These are phyloP conservation scores for Leptogaster cylindrica DNA, from an alignment of 2,888 invertebrate species.

Conservation along the genomic window DNA sequence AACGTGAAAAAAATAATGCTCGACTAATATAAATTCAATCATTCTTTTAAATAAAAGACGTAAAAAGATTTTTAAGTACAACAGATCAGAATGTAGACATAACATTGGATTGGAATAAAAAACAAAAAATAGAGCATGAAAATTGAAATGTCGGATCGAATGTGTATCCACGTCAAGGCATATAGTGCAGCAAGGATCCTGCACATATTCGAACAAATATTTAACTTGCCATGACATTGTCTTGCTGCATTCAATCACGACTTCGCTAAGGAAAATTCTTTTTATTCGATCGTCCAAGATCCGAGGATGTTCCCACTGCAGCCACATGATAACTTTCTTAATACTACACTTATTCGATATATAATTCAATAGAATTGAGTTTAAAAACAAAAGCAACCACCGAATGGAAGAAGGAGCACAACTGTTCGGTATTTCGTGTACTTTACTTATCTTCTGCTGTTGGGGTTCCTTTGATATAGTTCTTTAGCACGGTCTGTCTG, in stretches of 20 bases:
- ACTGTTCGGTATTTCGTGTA: conserved; percentile 12
- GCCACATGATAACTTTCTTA: conserved; percentile 29
- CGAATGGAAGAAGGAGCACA: background rate
- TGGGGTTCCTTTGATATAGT: conserved; percentile 1
- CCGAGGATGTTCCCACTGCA: conserved; percentile 20
- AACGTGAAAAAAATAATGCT: no score
- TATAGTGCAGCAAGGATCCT: conserved; percentile 19
- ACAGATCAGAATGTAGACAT: no score
- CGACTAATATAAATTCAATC: no score
- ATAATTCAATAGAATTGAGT: conserved; percentile 26
- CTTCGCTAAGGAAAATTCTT: background rate
- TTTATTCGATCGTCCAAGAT: conserved; percentile 7
- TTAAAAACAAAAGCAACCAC: background rate
- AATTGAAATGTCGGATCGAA: conserved; percentile 33
- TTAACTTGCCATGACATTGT: conserved; percentile 28
- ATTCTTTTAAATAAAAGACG: no score
- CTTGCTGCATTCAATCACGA: conserved; percentile 35
- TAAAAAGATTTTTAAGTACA: no score
- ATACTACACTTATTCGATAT: conserved; percentile 14
- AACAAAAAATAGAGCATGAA: background rate
- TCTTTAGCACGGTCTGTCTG: conserved; percentile 9
- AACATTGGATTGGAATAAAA: no score
- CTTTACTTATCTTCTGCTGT: conserved; percentile 3
- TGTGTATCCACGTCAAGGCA: conserved; percentile 13
- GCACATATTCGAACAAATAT: conserved; percentile 18